Evolutionary conservation across 2,888 invertebrate species (phyloP), one percentile per base, ranked within the genome.

Genomic region (Caenorhabditis sp.): DNA sequence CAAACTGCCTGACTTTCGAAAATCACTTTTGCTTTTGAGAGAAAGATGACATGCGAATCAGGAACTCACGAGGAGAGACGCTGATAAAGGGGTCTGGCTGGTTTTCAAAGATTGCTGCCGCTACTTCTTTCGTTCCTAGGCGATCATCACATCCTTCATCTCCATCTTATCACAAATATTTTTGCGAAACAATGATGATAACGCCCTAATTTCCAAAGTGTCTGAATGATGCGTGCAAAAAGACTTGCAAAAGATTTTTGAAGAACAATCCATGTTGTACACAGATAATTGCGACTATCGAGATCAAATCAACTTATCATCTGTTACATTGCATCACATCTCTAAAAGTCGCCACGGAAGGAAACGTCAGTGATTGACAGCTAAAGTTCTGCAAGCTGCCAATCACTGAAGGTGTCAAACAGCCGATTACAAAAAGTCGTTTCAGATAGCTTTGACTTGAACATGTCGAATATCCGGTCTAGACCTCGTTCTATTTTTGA

Each of bases 81-180:
- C 1, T 37, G 26, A 46, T 26, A 30, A 11, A 22, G 13, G 41
- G 9, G 15, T 15, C 11, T 35, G 46, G 52, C 41, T 62, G 41
- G 59, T 65, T 55, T 55, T 46, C 17, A 41, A 55, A 65, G 55
- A 37, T 65, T 63, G 24, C 35, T 50, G 50, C n/a, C 37, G 22
- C 20, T 22, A n/a, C 24, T n/a, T n/a, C n/a, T n/a, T n/a, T n/a
- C n/a, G n/a, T n/a, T n/a, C n/a, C n/a, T n/a, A n/a, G n/a, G n/a
- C n/a, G n/a, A n/a, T 26, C 27, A 24, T 20, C 17, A 17, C 27
- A 41, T 30, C 30, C 41, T 41, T 58, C 9, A 35, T 32, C n/a
- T 7, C 2, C 39, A 24, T 39, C 39, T 22, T n/a, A n/a, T n/a
- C n/a, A n/a, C n/a, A n/a, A n/a, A n/a, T n/a, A n/a, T n/a, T n/a